Conservation (phyloP, 2,113 vertebrate genomes). For the Chrysochloris asiatica region DNA sequence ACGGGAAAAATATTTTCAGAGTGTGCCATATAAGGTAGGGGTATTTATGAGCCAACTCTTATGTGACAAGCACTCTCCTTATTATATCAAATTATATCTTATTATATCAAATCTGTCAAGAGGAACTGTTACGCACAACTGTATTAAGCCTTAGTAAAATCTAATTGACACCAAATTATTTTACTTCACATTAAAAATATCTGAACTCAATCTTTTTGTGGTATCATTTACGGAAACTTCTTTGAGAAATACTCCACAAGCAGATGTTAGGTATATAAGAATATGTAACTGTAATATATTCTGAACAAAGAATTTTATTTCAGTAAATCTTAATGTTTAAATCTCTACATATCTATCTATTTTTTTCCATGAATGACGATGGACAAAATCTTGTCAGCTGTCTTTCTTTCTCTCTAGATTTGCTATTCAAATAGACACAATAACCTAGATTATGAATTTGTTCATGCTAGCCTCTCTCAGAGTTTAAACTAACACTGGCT, state of each 20-base stretch:
- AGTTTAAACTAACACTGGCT: background rate
- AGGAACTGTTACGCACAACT: background rate
- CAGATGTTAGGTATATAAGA: background rate
- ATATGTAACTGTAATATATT: background rate
- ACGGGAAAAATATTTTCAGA: background rate
- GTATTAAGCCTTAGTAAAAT: background rate
- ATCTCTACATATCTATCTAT: background rate
- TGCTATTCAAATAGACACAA: slow-evolving; percentile 17
- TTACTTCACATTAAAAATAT: background rate
- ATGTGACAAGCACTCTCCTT: background rate
- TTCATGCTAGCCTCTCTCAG: background rate
- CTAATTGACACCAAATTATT: background rate
- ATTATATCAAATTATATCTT: background rate
- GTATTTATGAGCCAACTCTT: background rate
- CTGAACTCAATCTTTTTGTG: background rate
- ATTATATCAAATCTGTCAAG: background rate
- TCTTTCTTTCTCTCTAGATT: background rate
- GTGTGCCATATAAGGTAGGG: background rate
- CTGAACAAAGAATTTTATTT: background rate
- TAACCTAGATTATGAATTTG: slow-evolving; percentile 18
- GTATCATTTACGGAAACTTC: background rate
- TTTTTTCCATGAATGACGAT: background rate
- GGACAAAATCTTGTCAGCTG: background rate
- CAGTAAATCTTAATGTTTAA: background rate
- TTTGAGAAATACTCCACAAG: background rate